Evolutionary conservation across 2,888 invertebrate genomes (phyloP).

Genomic region (Dicycla oo): DNA sequence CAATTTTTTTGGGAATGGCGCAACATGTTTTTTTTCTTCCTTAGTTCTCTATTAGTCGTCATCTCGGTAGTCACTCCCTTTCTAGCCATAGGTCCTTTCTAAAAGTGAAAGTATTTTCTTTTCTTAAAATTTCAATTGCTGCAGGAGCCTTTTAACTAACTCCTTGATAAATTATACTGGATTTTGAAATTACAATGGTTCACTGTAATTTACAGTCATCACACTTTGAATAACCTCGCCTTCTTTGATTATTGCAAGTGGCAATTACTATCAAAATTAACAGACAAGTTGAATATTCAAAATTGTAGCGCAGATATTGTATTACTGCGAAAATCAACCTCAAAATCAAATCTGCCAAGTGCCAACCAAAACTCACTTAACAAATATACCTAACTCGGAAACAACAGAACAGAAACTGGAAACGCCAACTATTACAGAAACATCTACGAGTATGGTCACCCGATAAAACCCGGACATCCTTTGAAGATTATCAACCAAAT

Average conservation of each 20-base stretch:
- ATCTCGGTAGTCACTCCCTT: too few relatives aligned
- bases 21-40: too few relatives aligned
- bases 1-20: too few relatives aligned
- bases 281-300: neutral
- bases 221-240: neutral
- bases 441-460: conserved; percentile 40
- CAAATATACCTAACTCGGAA: neutral
- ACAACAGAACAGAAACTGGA: conserved; percentile 1
- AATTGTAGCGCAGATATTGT: neutral
- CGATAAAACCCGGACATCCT: conserved; percentile 52
- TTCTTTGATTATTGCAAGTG: neutral
- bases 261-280: neutral
- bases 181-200: too few relatives aligned
- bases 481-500: conserved; percentile 59
- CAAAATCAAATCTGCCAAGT: conserved; percentile 2
- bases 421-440: conserved; percentile 32
- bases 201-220: neutral
- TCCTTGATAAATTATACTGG: neutral
- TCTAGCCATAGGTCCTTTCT: too few relatives aligned
- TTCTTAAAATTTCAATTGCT: too few relatives aligned
- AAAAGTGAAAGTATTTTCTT: too few relatives aligned
- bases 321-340: neutral
- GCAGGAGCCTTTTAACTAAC: neutral
- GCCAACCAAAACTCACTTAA: conserved; percentile 7
- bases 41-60: too few relatives aligned